Evolutionary conservation across 2,888 invertebrate genomes (phyloP).

Genomic region (Strigamia crassipes): DNA sequence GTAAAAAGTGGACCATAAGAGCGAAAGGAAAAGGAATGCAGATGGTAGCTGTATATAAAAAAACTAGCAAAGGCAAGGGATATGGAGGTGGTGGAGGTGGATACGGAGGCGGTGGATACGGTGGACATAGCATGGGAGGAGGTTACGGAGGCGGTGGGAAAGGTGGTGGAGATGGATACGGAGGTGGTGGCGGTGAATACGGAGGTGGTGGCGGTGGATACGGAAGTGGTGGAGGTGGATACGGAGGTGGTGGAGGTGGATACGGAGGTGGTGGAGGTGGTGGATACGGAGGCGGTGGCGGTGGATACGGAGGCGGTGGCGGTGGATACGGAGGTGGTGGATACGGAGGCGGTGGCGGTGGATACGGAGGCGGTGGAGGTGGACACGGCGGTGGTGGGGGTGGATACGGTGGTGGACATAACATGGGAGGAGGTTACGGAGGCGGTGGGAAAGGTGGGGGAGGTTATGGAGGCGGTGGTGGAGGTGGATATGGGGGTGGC

Average conservation of each 20-base stretch:
- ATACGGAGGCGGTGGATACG: not conserved
- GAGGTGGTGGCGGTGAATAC: not conserved
- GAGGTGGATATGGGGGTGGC: not conserved
- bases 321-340: not conserved
- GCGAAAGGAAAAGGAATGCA: not conserved
- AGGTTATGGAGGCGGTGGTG: not conserved
- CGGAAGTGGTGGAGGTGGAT: slow-evolving; percentile 20
- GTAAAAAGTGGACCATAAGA: not conserved
- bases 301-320: not conserved
- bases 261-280: slow-evolving; percentile 6
- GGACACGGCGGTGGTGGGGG: slow-evolving; percentile 6
- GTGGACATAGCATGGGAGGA: not conserved
- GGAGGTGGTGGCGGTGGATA: not conserved
- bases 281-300: not conserved
- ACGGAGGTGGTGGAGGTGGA: not conserved
- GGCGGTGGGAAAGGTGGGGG: not conserved
- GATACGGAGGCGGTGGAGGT: slow-evolving; percentile 10
- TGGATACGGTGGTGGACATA: not conserved
- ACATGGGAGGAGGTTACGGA: not conserved
- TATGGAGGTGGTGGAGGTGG: slow-evolving; percentile 13
- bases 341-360: not conserved
- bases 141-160: not conserved
- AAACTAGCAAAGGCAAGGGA: not conserved
- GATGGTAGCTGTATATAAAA: slow-evolving; percentile 14
- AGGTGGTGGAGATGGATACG: not conserved